Conservation (phyloP, 2,113 vertebrate genomes). For the Emydura subglobosa region DNA sequence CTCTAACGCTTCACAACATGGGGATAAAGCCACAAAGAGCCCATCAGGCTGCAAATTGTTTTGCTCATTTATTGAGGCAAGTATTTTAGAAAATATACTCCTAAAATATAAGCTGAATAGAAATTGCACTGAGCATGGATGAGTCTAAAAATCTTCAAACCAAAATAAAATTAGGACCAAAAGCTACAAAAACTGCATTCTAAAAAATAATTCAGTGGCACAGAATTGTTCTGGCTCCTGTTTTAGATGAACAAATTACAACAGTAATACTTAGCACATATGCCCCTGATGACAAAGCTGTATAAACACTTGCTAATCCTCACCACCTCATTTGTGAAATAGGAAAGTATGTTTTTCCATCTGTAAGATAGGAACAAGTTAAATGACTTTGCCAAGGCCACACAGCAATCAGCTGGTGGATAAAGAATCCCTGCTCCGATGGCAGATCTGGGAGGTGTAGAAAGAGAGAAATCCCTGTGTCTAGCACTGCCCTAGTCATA, state of each 20-base stretch:
- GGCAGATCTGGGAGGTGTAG: neutral
- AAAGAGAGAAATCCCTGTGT: constrained; percentile 8
- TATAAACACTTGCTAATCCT: too few species aligned
- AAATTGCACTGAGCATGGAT: neutral
- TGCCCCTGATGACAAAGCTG: neutral
- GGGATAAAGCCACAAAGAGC: constrained; percentile 17
- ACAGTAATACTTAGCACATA: neutral
- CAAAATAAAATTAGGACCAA: neutral
- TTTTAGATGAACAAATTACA: constrained; percentile 10
- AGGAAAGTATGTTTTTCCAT: neutral
- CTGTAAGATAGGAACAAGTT: neutral
- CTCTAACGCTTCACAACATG: constrained; percentile 29
- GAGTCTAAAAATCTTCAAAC: constrained; percentile 31
- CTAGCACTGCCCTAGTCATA: neutral
- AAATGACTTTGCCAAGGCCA: neutral
- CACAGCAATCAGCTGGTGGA: neutral
- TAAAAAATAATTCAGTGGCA: constrained; percentile 15
- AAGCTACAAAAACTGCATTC: constrained; percentile 21
- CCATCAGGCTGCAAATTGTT: constrained; percentile 35
- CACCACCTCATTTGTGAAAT: neutral
- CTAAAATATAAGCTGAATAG: neutral
- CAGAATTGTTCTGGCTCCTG: neutral
- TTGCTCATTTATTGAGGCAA: constrained; percentile 27
- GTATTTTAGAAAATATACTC: constrained; percentile 25
- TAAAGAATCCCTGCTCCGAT: neutral